Evolutionary conservation across 2,888 invertebrate species (phyloP), one percentile per base, ranked within the genome.

Genomic region (Caenorhabditis sinica): DNA sequence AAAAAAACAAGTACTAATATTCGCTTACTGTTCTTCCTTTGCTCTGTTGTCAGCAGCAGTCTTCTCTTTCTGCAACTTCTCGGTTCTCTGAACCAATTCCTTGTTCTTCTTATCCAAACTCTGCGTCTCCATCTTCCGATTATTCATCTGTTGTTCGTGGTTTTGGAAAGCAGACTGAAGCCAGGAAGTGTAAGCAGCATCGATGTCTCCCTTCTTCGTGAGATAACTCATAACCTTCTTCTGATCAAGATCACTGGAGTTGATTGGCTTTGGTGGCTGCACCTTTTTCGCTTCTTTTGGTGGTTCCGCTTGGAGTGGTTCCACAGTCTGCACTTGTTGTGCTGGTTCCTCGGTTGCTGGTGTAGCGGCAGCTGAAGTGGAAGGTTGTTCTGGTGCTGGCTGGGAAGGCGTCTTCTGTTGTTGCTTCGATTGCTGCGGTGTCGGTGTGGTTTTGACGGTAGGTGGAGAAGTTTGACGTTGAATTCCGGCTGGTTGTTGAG

Each of bases 1-100:
- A 36, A 36, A n/a, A n/a, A n/a, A n/a, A n/a, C n/a, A n/a, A n/a
- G n/a, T n/a, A n/a, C n/a, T n/a, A n/a, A n/a, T n/a, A 33, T 33
- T 33, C 17, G 20, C 68, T 76, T 6, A 77, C 76, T 65, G 71
- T 30, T 83, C 83, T 4, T 79, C 45, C 56, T 65, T 79, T 6
- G 75, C 75, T 11, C 58, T 15, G 30, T 66, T 40, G 1, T 69
- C 79, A 3, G 61, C 63, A 3, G 20, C 23, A 0, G 23, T 28
- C 60, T 83, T 80, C 5, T 80, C 83, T 30, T 79, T 79, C 15
- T 30, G 17, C 68, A 79, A n/a, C 43, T 79, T 83, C 25, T 83
- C 83, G 33, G 33, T 20, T 40, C 58, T 79, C 33, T 69, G 61
- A 0, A 17, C n/a, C 5, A 43, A 6, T 0, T 84, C 84, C 17